Percentiles rank a stretch among this genome's conserved stretches.
Conservation (phyloP, 1,140 invertebrate species). For the Cydia fagiglandana region DNA sequence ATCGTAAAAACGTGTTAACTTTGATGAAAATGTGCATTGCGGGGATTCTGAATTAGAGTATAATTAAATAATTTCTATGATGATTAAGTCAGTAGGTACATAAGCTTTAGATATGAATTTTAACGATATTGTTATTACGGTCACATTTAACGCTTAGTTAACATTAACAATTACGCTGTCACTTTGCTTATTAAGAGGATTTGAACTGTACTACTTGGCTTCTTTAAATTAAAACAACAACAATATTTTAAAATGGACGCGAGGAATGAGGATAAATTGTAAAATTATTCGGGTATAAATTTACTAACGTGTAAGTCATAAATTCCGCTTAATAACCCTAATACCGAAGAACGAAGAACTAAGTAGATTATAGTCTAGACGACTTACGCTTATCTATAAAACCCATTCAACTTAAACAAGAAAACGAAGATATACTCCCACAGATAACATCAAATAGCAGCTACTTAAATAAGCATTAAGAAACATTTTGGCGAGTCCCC, state of each 20-base stretch:
- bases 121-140: conserved; percentile 14
- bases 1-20: conserved; percentile 55
- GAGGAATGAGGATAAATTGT: too few relatives aligned
- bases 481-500: conserved; percentile 68
- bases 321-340: background rate
- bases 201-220: background rate
- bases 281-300: conserved; percentile 4
- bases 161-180: conserved; percentile 32
- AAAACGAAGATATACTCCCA: conserved; percentile 34
- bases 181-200: conserved; percentile 6
- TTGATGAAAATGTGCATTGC: conserved; percentile 43
- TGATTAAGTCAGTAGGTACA: background rate
- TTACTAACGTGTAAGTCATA: background rate
- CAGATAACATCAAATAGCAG: conserved; percentile 62
- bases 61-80: background rate
- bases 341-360: background rate
- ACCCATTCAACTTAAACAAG: conserved; percentile 36
- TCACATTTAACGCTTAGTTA: background rate
- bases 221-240: too few relatives aligned
- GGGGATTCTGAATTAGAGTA: background rate
- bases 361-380: conserved; percentile 61
- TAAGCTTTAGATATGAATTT: background rate
- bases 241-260: too few relatives aligned
- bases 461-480: conserved; percentile 75
- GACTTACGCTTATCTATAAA: background rate